Conservation (phyloP, 1,140 invertebrate species). For the Drosophila burlai region DNA sequence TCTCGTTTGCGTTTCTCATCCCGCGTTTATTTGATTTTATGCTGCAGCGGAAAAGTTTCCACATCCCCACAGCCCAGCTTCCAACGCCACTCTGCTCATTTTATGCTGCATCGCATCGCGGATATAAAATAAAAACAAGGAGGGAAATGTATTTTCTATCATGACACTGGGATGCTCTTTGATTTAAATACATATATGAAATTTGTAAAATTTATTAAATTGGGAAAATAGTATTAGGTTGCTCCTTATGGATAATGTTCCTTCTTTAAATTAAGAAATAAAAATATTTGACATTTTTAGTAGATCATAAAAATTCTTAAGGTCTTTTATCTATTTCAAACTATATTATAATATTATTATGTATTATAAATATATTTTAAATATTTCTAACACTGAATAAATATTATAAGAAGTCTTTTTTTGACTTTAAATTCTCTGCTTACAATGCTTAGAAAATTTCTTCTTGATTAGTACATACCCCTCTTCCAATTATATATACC, state of each 20-base stretch:
- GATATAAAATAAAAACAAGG: conserved; percentile 59
- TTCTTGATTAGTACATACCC: background rate
- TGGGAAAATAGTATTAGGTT: background rate
- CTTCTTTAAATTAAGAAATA: too few species aligned
- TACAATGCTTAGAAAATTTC: background rate
- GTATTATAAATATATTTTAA: background rate
- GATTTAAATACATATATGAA: background rate
- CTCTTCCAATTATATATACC: background rate
- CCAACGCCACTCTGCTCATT: conserved; percentile 48
- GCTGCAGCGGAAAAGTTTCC: conserved; percentile 38
- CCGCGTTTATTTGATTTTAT: conserved; percentile 47
- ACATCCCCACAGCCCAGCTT: conserved; percentile 20
- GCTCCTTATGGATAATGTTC: too few species aligned
- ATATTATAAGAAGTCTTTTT: background rate
- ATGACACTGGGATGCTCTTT: background rate
- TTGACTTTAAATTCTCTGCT: background rate
- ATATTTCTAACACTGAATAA: background rate
- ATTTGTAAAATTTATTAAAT: background rate
- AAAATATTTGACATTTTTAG: background rate
- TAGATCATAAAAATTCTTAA: background rate
- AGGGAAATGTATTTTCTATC: background rate
- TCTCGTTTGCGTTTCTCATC: conserved; percentile 34
- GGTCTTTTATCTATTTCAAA: too few species aligned
- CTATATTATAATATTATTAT: too few species aligned
- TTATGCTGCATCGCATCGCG: conserved; percentile 65